Evolutionary conservation across 1,140 invertebrate species (phyloP), one percentile per base, ranked within the genome.

Genomic region (Orussus abietinus): DNA sequence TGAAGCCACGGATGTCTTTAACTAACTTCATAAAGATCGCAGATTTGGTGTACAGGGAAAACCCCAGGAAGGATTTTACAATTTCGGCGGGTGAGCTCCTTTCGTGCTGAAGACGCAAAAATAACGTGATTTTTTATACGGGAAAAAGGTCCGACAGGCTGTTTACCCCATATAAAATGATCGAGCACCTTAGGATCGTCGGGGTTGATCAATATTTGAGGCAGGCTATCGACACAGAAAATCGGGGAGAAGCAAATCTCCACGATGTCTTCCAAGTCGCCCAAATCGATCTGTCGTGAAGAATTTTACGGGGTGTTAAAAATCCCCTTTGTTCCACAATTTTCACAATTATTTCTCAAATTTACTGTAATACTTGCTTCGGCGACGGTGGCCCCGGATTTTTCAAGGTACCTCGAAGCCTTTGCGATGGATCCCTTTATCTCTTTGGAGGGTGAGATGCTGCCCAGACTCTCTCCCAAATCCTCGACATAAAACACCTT

Each of bases 401-500:
- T 41, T 32, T 66, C 35, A 5, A 81, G 58, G 43, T 77, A 65
- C 0, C 47, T 42, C 3, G 64, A 60, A 3, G 80, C 78, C 38
- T 70, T 71, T 10, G 30, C 46, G 11, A 81, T 65, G 4, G 64
- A 62, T 2, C 60, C 48, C 50, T 64, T 67, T 2, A 86, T 75
- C 40, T 78, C 69, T 3, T 53, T 38, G 29, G 79, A 50, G 4
- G 81, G 74, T 1, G 63, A 52, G 4, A 69, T 59, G 2, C 77
- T 33, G 0, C 80, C 63, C 0, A 73, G 49, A 4, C 77, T 66
- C 3, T 66, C 70, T 4, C 77, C 73, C 42, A 82, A 75, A 53
- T 81, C 75, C 45, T 80, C 76, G 64, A 83, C 77, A 49, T 81
- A 86, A 55, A 72, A 81, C 20, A 85, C 75, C 51, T 78, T 79